A percentile compares a stretch with the other conserved stretches of the same genome.
Evolutionary conservation across 2,888 invertebrate genomes (phyloP).

Genomic region (Drosophila limbata): DNA sequence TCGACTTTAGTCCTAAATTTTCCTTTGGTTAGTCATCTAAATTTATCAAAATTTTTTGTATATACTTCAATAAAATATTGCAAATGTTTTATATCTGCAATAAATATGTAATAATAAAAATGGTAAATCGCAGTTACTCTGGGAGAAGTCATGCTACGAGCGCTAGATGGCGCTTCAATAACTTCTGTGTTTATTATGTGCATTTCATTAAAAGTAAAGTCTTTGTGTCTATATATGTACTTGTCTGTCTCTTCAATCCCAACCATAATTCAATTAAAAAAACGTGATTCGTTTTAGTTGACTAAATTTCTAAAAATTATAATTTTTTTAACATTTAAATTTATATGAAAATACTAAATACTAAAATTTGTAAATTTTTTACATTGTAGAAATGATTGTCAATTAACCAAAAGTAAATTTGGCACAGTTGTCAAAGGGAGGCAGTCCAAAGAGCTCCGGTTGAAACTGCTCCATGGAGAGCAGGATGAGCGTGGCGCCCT

Average conservation of each 20-base stretch:
- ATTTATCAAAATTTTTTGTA: background rate
- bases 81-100: background rate
- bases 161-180: background rate
- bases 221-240: too few relatives aligned
- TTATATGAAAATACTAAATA: too few relatives aligned
- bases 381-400: background rate
- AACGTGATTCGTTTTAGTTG: too few relatives aligned
- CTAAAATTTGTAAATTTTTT: too few relatives aligned
- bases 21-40: constrained; percentile 41
- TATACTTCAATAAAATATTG: background rate
- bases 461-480: constrained; percentile 90
- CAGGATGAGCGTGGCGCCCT: constrained; percentile 89
- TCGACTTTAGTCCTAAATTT: constrained; percentile 42
- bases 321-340: too few relatives aligned
- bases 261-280: too few relatives aligned
- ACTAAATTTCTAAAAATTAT: too few relatives aligned
- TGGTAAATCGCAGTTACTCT: background rate
- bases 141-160: background rate
- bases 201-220: too few relatives aligned
- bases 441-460: constrained; percentile 93
- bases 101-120: too few relatives aligned
- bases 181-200: background rate
- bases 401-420: constrained; percentile 58
- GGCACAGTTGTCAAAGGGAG: constrained; percentile 80
- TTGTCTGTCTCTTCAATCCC: too few relatives aligned